These are phyloP conservation scores for Eclectus roratus DNA, from an alignment of 2,113 vertebrate species.

Conservation along the genomic window DNA sequence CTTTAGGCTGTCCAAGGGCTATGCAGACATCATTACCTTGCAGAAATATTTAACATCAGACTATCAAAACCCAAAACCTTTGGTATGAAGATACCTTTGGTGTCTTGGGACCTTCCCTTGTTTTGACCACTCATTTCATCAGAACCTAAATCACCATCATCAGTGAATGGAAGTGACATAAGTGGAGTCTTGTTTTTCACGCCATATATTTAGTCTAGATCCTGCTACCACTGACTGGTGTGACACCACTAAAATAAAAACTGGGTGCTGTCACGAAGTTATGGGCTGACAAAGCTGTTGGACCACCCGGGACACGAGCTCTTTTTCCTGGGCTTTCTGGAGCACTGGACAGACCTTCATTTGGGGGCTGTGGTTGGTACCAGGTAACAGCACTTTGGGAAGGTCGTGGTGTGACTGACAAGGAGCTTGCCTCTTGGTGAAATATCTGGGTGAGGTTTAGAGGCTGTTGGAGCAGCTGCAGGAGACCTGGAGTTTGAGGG, in stretches of 20 bases:
- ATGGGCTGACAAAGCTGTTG: background rate
- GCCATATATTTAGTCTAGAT: background rate
- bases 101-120: background rate
- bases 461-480: background rate
- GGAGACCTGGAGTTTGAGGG: background rate
- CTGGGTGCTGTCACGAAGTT: fast-evolving
- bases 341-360: fast-evolving
- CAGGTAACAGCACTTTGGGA: background rate
- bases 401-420: background rate
- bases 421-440: background rate
- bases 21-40: fast-evolving
- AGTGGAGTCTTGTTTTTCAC: background rate
- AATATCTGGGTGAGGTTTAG: background rate
- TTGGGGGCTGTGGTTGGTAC: background rate
- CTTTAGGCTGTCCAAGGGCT: background rate
- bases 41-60: background rate
- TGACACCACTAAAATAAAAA: no score
- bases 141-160: background rate
- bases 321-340: background rate
- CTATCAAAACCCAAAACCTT: background rate
- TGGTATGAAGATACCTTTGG: background rate
- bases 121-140: background rate
- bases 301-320: background rate
- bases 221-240: background rate
- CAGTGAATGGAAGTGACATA: fast-evolving